Evolutionary conservation across 2,888 invertebrate genomes (phyloP).

Genomic region (Furcula furcula): DNA sequence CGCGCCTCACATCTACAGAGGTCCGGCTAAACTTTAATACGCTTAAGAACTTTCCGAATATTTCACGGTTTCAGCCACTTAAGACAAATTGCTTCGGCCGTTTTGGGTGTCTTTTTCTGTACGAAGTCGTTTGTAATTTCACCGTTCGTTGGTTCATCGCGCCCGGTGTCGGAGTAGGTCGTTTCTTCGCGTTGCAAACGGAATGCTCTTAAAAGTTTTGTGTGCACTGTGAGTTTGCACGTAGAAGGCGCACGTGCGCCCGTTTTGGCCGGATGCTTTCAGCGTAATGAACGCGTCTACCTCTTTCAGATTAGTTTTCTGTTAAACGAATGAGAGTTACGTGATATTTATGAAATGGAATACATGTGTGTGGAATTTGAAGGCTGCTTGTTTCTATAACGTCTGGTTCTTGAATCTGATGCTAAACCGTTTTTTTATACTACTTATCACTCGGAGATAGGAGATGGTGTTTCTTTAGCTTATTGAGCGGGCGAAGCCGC

Average conservation of each 20-base stretch:
- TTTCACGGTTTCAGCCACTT: constrained; percentile 71
- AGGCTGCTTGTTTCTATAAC: too few relatives aligned
- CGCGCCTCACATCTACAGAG: constrained; percentile 44
- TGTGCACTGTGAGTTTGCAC: constrained; percentile 5
- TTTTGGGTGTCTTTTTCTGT: constrained; percentile 46
- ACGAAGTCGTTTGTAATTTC: constrained; percentile 52
- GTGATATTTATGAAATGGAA: not conserved
- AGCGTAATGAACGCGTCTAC: constrained; percentile 15
- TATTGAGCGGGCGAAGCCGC: too few relatives aligned
- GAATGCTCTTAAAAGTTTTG: constrained; percentile 13
- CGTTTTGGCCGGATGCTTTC: constrained; percentile 12
- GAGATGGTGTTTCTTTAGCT: too few relatives aligned
- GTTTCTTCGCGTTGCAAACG: constrained; percentile 6
- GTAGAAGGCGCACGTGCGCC: constrained; percentile 5
- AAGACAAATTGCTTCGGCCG: constrained; percentile 65
- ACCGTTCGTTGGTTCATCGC: constrained; percentile 52
- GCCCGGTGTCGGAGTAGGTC: constrained; percentile 27
- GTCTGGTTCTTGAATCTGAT: too few relatives aligned
- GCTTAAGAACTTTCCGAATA: constrained; percentile 68
- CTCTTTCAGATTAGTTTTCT: constrained; percentile 13
- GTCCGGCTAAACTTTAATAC: constrained; percentile 63
- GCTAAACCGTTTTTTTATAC: too few relatives aligned
- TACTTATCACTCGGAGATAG: too few relatives aligned
- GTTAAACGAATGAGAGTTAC: constrained; percentile 7
- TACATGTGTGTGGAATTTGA: not conserved